Base-by-base conservation (phyloP, 2,113 vertebrate species). In the Nipponia nippon region DNA sequence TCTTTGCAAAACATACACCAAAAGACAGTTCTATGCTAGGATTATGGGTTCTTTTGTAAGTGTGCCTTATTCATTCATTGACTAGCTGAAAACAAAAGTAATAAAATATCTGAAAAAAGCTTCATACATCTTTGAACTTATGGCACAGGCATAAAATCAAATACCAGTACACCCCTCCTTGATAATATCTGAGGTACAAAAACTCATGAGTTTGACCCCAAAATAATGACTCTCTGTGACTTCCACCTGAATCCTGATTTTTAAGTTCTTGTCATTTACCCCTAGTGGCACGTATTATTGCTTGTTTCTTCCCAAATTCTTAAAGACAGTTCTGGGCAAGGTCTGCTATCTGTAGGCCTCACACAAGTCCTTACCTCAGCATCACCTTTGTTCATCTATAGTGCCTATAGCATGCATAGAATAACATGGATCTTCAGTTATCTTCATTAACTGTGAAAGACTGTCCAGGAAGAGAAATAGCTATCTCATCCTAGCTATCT, bases 71-170 rank as follows among this genome's bases (percentile, higher is more conserved):
- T 92, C n/a, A 59, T 71, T 70, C 77, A 63, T 23, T 52, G 72
- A 84, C 47, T 65, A 36, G 22, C 66, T 79, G 61, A 87, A 91
- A 90, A 77, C 30, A 83, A 87, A 93, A 83, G n/a, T 67, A 87
- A 77, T 46, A 66, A 63, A 92, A 73, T 32, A 82, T 42, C 27
- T 78, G 40, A 76, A 27, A 67, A 67, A 95, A 78, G 16, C 34
- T 81, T 87, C 61, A 71, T 62, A 29, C 13, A 18, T 44, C 32
- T 81, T 84, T 93, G 63, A 90, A 83, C 18, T 75, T 84, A 46
- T 0, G 1, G 75, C n/a, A 70, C 3, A 53, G 38, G 16, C 36
- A 77, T 23, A 47, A 62, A 90, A 46, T 62, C 18, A 94, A 90
- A 91, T 70, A 61, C 14, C 7, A 56, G 2, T 12, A 12, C 47